phyloP scores from a whole-genome alignment of 1,140 invertebrate genomes.

The Sycobia sp. region DNA sequence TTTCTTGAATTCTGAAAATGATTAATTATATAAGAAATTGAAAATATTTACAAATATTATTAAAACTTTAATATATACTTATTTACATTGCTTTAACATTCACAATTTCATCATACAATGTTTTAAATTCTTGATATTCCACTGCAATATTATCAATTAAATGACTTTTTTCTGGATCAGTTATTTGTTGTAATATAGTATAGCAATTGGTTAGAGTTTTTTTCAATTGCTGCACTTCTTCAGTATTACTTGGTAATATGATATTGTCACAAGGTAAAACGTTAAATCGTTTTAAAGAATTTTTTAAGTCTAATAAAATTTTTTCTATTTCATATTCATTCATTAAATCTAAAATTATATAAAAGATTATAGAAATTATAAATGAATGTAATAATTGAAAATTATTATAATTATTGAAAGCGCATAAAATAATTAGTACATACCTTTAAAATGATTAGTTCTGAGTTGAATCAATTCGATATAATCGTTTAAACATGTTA shows the following conservation, averaged over 20 bases:
- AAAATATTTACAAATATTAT: background rate
- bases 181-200: constrained; percentile 10
- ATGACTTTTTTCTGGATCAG: constrained; percentile 11
- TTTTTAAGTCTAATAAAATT: constrained; percentile 12
- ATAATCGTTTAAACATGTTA: constrained; percentile 8
- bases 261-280: constrained; percentile 30
- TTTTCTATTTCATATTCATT: constrained; percentile 15
- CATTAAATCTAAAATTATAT: constrained; percentile 8
- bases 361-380: background rate
- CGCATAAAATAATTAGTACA: background rate
- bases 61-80: background rate
- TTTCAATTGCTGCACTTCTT: constrained; percentile 19
- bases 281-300: constrained; percentile 26
- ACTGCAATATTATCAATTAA: background rate
- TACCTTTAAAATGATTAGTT: constrained; percentile 8
- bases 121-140: constrained; percentile 15
- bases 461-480: background rate
- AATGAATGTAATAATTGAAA: background rate
- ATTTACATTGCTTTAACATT: constrained; percentile 28
- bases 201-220: constrained; percentile 15
- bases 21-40: background rate
- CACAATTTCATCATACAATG: constrained; percentile 13
- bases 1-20: constrained; percentile 25
- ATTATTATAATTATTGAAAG: background rate
- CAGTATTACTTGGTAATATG: constrained; percentile 7